Evolutionary conservation across 2,888 invertebrate species (phyloP).

Genomic region (Spilosoma lubricipeda): DNA sequence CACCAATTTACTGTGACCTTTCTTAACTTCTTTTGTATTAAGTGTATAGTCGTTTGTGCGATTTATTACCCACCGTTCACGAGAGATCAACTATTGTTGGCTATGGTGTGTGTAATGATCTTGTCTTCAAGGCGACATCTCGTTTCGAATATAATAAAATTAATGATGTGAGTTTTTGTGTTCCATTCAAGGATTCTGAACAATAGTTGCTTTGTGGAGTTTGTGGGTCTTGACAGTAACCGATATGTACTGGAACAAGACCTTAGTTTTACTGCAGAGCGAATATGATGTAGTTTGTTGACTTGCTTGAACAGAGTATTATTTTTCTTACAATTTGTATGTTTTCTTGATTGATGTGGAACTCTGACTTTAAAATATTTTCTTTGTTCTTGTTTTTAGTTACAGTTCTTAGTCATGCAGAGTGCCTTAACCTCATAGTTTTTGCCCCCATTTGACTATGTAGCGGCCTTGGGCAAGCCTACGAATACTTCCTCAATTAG

Average conservation of each 20-base stretch:
- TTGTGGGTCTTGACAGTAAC: constrained; percentile 55
- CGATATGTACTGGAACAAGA: constrained; percentile 48
- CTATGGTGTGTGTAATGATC: constrained; percentile 65
- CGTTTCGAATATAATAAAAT: constrained; percentile 77
- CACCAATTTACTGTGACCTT: constrained; percentile 72
- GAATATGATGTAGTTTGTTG: constrained; percentile 30
- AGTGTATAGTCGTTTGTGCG: constrained; percentile 37
- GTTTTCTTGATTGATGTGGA: constrained; percentile 51
- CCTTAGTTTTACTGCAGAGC: constrained; percentile 49
- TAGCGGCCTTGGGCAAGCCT: constrained; percentile 73
- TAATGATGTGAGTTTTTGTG: constrained; percentile 78
- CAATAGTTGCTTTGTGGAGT: constrained; percentile 57
- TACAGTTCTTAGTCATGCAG: constrained; percentile 68
- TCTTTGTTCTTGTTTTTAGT: constrained; percentile 70
- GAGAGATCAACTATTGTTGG: constrained; percentile 65
- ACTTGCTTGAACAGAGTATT: constrained; percentile 42
- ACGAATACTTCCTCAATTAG: constrained; percentile 79
- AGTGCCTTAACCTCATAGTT: constrained; percentile 76
- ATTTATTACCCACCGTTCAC: constrained; percentile 44
- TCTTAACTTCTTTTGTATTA: constrained; percentile 49
- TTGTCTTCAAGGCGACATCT: constrained; percentile 80
- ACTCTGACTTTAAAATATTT: constrained; percentile 55
- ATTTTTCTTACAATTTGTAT: constrained; percentile 40
- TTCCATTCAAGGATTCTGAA: constrained; percentile 75
- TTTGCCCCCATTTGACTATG: constrained; percentile 75